phyloP scores from a whole-genome alignment of 92 coral and sea anemone genomes.

The Bergia puertoricense region DNA sequence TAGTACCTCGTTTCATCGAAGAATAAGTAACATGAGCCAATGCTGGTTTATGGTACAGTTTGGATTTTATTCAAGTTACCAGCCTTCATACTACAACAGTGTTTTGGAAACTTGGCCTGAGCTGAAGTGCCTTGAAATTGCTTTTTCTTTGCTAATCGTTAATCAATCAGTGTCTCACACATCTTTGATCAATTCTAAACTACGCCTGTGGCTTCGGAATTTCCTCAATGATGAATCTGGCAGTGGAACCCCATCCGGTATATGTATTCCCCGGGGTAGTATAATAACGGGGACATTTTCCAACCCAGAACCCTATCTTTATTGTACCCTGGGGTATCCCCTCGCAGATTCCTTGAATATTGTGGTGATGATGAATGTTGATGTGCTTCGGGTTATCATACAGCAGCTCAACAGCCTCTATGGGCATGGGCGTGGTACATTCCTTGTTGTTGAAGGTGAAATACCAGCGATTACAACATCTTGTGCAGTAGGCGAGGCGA shows the following conservation, averaged over 20 bases:
- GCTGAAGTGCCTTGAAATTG: too few species aligned
- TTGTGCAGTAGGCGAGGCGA: conserved; percentile 3
- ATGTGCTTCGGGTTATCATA: background rate
- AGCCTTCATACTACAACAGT: too few species aligned
- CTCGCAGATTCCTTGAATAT: background rate
- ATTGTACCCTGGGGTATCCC: background rate
- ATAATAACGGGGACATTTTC: background rate
- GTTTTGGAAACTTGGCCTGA: too few species aligned
- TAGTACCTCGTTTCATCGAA: too few species aligned
- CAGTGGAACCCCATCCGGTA: background rate
- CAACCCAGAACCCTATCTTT: background rate
- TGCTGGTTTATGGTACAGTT: too few species aligned
- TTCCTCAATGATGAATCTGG: conserved; percentile 1
- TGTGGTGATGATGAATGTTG: background rate
- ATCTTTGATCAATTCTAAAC: background rate
- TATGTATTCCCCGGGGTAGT: background rate
- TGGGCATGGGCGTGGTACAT: background rate
- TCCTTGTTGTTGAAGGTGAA: background rate
- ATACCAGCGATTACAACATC: background rate
- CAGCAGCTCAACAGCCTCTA: background rate
- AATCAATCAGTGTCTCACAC: too few species aligned
- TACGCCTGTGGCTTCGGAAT: background rate
- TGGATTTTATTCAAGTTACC: too few species aligned
- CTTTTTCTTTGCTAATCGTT: too few species aligned
- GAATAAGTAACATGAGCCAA: too few species aligned